Base-by-base conservation (phyloP, 2,113 vertebrate genomes). In the Symphodus melops region DNA sequence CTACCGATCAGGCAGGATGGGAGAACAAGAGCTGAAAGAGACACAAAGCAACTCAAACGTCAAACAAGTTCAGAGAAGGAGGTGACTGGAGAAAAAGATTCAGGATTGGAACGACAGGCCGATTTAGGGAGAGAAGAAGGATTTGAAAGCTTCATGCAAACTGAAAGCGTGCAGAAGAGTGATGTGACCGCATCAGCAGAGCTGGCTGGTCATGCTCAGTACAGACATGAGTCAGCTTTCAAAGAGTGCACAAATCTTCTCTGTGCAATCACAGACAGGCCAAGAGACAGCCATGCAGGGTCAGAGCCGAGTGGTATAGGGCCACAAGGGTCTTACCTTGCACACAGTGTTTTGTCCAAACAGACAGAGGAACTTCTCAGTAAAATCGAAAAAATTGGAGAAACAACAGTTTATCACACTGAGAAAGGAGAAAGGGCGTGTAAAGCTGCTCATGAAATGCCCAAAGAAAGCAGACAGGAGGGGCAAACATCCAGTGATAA, bases 1-100 rank as follows among this genome's bases (percentile, higher is more conserved):
- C 68, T 94, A 5, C 82, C 82, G 0, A 92, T 92, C 60, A 86
- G 78, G 65, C 86, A 90, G 19, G 92, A 92, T 1, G 85, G 77
- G 49, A 89, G 66, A 83, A 37, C 56, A 5, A 86, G 72, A 85
- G 77, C 67, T 36, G 87, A 90, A 4, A 79, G 64, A 60, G 88
- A 88, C 0, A 37, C 13, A 9, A 88, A 62, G 68, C 57, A 0
- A 13, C 52, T 16, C 12, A 14, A 23, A 5, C 72, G 42, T 9
- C 66, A 79, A 1, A 87, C 25, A 60, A 52, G 53, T 39, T 63
- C 28, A 41, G 73, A 81, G 39, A 77, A 51, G 36, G 52, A 65
- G 23, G 25, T n/a, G 51, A 79, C 54, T 17, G 42, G 48, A n/a
- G 86, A 86, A 23, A 81, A 65, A 51, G 82, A 84, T 20, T 60